These are phyloP conservation scores for Phrynosoma platyrhinos DNA, from an alignment of 2,113 vertebrate genomes.

Conservation along the genomic window DNA sequence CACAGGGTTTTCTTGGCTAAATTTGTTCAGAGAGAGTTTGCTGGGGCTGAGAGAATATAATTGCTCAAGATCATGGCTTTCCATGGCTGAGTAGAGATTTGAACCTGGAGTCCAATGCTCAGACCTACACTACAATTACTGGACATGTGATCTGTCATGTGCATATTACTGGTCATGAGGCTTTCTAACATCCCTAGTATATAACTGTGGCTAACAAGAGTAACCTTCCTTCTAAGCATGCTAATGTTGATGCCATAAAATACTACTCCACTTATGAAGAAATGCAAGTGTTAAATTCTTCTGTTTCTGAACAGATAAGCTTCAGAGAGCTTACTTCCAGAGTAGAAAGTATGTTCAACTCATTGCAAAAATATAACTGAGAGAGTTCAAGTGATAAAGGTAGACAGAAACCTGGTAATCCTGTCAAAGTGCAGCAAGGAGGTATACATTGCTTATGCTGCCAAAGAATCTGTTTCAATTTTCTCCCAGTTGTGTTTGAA, in stretches of 20 bases:
- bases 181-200: slow-evolving; percentile 3
- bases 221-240: neutral
- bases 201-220: neutral
- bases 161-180: neutral
- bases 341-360: neutral
- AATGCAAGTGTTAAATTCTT: rapidly evolving
- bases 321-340: neutral
- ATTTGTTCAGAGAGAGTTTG: neutral
- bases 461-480: slow-evolving; percentile 35
- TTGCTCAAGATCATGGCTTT: neutral
- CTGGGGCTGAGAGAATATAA: neutral
- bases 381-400: neutral
- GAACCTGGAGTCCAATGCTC: too few relatives aligned
- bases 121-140: neutral
- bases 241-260: neutral
- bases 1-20: too few relatives aligned
- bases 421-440: slow-evolving; percentile 10
- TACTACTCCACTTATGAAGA: neutral
- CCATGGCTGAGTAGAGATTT: too few relatives aligned
- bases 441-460: slow-evolving; percentile 14
- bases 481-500: slow-evolving; percentile 56
- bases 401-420: slow-evolving; percentile 3
- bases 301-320: neutral
- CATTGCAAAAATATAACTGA: neutral
- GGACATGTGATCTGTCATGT: neutral